phyloP scores from a whole-genome alignment of 2,797 vertebrate species.

The Pygocentrus nattereri region DNA sequence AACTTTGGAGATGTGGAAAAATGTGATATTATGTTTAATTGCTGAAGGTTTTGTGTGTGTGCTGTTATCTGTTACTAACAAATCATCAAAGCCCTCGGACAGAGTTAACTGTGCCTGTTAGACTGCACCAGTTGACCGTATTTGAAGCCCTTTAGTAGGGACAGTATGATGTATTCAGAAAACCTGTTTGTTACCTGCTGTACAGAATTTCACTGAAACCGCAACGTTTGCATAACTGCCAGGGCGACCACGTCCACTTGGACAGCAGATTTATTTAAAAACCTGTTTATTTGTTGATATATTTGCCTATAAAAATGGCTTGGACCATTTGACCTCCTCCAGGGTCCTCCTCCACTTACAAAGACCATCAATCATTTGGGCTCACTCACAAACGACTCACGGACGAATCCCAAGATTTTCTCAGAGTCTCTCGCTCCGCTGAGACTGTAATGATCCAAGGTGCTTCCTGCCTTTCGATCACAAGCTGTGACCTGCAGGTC shows the following conservation, averaged over 20 bases:
- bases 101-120: neutral
- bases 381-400: no score
- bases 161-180: neutral
- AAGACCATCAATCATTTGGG: no score
- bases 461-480: conserved; percentile 20
- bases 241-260: conserved; percentile 47
- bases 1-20: no score
- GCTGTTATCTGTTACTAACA: no score
- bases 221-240: conserved; percentile 80
- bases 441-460: conserved; percentile 1
- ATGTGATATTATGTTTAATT: no score
- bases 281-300: conserved; percentile 51
- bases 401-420: neutral
- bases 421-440: neutral
- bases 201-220: conserved; percentile 58
- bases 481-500: conserved; percentile 49
- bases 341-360: no score
- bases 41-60: no score
- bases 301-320: neutral
- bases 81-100: no score
- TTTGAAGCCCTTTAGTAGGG: neutral
- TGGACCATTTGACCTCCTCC: neutral
- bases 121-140: neutral
- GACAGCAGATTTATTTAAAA: conserved; percentile 55
- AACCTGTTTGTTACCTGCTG: conserved; percentile 51